Percentiles rank a stretch among this genome's conserved stretches.
Conservation (phyloP, 2,797 vertebrate genomes). For the Bryconaethiops microstoma region DNA sequence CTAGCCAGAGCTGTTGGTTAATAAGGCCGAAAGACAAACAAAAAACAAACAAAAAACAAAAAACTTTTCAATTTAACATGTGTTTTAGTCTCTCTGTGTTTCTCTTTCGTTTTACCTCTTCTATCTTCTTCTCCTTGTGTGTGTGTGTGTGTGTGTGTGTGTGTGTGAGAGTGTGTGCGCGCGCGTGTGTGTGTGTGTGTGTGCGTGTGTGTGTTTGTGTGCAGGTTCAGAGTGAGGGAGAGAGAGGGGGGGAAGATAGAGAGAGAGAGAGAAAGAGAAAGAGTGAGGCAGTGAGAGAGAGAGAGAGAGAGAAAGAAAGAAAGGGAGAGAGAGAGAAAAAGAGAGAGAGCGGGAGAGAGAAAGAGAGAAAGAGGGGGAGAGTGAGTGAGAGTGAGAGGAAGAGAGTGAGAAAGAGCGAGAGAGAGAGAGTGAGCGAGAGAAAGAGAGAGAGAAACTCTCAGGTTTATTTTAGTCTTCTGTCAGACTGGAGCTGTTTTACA, state of each 20-base stretch:
- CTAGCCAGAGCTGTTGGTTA: neutral
- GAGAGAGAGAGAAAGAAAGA: too few species aligned
- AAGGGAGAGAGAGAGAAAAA: too few species aligned
- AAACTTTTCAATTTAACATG: neutral
- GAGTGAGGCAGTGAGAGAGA: neutral
- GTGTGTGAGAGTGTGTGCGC: neutral
- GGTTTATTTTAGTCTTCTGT: constrained; percentile 15
- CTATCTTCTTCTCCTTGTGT: neutral
- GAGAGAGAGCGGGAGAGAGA: too few species aligned
- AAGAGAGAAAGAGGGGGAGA: too few species aligned
- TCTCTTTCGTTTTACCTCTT: neutral
- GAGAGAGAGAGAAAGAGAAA: too few species aligned
- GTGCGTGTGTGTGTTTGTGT: neutral
- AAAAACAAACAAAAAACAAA: neutral
- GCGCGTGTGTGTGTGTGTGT: neutral
- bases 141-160: constrained; percentile 9
- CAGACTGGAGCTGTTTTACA: constrained; percentile 8
- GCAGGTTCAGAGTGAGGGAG: neutral
- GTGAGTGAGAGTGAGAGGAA: too few species aligned
- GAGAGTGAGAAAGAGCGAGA: neutral
- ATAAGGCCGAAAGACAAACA: neutral
- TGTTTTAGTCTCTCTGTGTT: neutral
- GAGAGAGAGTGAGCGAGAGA: neutral
- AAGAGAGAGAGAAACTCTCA: neutral
- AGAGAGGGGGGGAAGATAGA: too few species aligned